phyloP scores from a whole-genome alignment of 2,888 invertebrate genomes.

The Saturnia japonica region DNA sequence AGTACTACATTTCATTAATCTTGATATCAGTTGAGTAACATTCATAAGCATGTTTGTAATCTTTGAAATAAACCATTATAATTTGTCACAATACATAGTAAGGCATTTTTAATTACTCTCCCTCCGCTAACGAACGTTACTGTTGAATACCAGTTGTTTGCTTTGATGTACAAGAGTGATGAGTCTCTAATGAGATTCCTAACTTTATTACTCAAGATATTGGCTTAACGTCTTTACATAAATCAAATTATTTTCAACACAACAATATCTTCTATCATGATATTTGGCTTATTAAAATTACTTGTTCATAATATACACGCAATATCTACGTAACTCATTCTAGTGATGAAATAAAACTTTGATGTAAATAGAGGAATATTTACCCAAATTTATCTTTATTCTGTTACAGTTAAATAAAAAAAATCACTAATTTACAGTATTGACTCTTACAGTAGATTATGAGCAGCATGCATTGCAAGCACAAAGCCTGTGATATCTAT shows the following conservation, averaged over 20 bases:
- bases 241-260: not conserved
- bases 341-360: too few species aligned
- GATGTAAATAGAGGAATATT: too few species aligned
- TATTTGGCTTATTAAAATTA: not conserved
- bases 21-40: not conserved
- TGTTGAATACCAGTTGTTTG: not conserved
- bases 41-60: not conserved
- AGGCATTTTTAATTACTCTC: conserved; percentile 14
- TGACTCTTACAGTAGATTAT: not conserved
- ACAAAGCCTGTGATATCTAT: not conserved
- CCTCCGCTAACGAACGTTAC: not conserved
- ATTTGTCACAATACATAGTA: not conserved
- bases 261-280: not conserved
- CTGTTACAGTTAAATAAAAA: too few species aligned
- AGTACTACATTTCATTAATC: not conserved
- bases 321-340: too few species aligned
- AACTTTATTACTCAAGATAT: conserved; percentile 9
- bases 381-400: too few species aligned
- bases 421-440: not conserved
- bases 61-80: not conserved
- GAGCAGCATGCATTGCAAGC: not conserved
- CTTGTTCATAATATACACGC: not conserved
- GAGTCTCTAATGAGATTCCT: conserved; percentile 13
- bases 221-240: not conserved
- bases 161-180: conserved; percentile 9